Conservation (phyloP, 2,113 vertebrate species). For the Monopterus albus region DNA sequence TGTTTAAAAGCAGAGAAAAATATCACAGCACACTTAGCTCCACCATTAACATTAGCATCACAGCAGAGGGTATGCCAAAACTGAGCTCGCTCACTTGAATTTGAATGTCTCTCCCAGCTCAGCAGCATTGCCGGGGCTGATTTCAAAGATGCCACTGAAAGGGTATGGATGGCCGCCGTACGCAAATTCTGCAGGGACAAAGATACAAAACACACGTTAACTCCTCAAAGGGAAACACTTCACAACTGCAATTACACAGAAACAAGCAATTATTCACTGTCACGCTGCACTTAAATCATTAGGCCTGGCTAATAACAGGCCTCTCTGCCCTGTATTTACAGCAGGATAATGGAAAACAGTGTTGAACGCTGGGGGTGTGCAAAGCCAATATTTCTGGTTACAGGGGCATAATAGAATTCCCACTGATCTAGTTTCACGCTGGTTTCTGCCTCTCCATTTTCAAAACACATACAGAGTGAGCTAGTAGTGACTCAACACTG, state of each 20-base stretch:
- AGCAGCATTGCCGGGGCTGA: conserved; percentile 89
- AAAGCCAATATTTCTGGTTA: conserved; percentile 21
- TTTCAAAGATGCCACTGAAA: conserved; percentile 96
- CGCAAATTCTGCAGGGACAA: conserved; percentile 87
- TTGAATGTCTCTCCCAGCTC: conserved; percentile 96
- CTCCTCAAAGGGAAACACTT: not conserved
- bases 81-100: conserved; percentile 88
- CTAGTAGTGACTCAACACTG: conserved; percentile 60
- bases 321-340: conserved; percentile 28
- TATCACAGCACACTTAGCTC: conserved; percentile 6
- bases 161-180: conserved; percentile 95
- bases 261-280: conserved; percentile 24
- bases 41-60: not conserved
- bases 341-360: conserved; percentile 14
- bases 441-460: conserved; percentile 35
- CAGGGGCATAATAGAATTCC: conserved; percentile 22
- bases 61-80: not conserved
- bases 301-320: conserved; percentile 39
- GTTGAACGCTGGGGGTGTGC: not conserved
- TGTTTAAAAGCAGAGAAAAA: conserved; percentile 58
- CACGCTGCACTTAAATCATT: conserved; percentile 45
- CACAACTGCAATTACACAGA: conserved; percentile 47
- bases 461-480: conserved; percentile 31
- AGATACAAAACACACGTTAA: conserved; percentile 23
- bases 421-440: conserved; percentile 37